Percentiles rank a stretch among this genome's conserved stretches.
Conservation (phyloP, 2,113 vertebrate genomes). For the Takifugu flavidus region DNA sequence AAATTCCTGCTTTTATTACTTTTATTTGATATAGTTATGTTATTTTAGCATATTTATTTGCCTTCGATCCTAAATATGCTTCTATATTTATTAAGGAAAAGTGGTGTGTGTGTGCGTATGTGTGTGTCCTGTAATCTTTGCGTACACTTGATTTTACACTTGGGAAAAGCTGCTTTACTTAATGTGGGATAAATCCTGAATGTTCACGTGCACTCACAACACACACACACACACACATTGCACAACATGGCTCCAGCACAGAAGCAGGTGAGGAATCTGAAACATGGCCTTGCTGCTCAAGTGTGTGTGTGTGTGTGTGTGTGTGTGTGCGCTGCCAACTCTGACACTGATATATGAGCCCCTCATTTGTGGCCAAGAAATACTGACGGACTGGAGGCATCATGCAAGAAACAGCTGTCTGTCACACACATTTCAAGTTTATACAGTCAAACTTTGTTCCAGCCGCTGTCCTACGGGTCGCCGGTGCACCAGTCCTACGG, state of each 20-base stretch:
- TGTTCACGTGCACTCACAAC: background rate
- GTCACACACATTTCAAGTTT: no score
- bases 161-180: background rate
- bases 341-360: background rate
- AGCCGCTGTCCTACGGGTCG: no score
- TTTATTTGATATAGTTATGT: no score
- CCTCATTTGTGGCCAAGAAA: conserved; percentile 4
- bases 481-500: no score
- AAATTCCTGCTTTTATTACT: no score
- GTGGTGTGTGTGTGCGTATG: no score
- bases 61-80: no score
- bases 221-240: background rate
- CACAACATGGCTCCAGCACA: background rate
- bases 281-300: conserved; percentile 14
- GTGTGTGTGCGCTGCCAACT: background rate
- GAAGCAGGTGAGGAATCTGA: conserved; percentile 42
- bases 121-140: no score
- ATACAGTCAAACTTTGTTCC: no score
- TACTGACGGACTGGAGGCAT: conserved; percentile 17
- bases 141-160: no score
- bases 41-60: no score
- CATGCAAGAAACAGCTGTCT: conserved; percentile 4
- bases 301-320: background rate
- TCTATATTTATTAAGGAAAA: no score
- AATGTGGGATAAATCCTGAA: background rate